Evolutionary conservation across 2,888 invertebrate genomes (phyloP), one percentile per base, ranked within the genome.

Genomic region (Glyphotaelius pellucidus): DNA sequence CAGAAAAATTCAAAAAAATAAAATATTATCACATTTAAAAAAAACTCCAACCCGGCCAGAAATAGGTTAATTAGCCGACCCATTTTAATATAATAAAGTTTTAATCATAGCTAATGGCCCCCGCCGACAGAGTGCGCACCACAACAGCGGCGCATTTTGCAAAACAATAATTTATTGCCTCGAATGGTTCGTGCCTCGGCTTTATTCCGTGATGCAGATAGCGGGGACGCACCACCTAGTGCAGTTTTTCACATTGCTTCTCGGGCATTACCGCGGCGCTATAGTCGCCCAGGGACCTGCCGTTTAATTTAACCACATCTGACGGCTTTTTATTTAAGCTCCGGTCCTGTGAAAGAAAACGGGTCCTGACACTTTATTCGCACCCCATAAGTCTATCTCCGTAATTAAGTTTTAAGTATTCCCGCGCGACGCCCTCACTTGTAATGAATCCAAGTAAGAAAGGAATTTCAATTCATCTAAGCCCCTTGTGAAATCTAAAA

Each of bases 381-480:
- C 92, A 92, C 90, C 67, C 91, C 91, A 90, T 92, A 89, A 92
- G 90, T 92, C 91, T 90, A 92, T 92, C 90, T 90, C 79, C 85
- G 91, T 92, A 92, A 92, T 92, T 91, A 92, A 92, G 92, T 92
- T 92, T 90, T 91, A 92, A 92, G 90, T 90, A 91, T 90, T 90
- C 92, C 90, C 92, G 67, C 38, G 92, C 42, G 90, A 32, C 52
- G 32, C 81, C 35, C 80, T 79, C 79, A 83, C 91, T 86, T 87
- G 90, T 90, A 92, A 92, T 92, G 86, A 86, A 89, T 86, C 83
- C 89, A 84, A 87, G 85, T 85, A 85, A 85, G 87, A 85, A 52
- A 92, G 90, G 85, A 89, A 92, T 91, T 91, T 89, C 83, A 88
- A 90, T 90, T 92, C 87, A 89, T 87, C 87, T 87, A 67, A 87